Base-by-base conservation (phyloP, 2,113 vertebrate genomes). In the Nymphicus hollandicus region DNA sequence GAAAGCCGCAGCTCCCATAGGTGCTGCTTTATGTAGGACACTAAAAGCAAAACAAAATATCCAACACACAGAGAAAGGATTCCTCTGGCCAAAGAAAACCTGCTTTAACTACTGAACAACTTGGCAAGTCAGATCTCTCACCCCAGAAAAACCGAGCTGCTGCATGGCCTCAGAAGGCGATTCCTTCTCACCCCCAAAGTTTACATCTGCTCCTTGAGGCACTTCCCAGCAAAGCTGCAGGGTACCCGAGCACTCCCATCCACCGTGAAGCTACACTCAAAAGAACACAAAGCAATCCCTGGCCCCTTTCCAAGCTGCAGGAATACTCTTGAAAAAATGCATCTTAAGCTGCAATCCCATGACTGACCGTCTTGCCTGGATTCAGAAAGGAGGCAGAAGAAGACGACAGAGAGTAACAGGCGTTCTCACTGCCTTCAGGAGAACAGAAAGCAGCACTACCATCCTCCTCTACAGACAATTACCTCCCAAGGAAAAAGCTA, bases 291-390 rank as follows among this genome's bases (percentile, higher is more conserved):
- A 95, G 49, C 53, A 55, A 73, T 35, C 86, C 49, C 91, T 84
- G 91, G 93, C 77, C 71, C 52, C n/a, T 79, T 81, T 95, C 89
- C 95, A 96, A 94, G 23, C n/a, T 72, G 66, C 16, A 53, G 77
- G 77, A 68, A 89, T 64, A 71, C 82, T 93, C 94, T 49, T 81
- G 88, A n/a, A 78, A 94, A 85, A 68, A 49, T 6, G 0, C 41
- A 65, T 81, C 85, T 89, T 88, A 73, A 94, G 55, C 76, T 56
- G 73, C 33, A 86, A 71, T 66, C 63, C 79, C 70, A 33, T 25
- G 41, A 81, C 46, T 53, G 77, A 74, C 68, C 37, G 3, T 76
- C 83, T 39, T 60, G 41, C 53, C 25, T 28, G 33, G 79, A 76
- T 46, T 85, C 52, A 63, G 60, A 65, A 50, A 72, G 46, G 50